A percentile compares a stretch with the other conserved stretches of the same genome.
Conservation (phyloP, 2,797 vertebrate genomes). For the Perodicticus potto region DNA sequence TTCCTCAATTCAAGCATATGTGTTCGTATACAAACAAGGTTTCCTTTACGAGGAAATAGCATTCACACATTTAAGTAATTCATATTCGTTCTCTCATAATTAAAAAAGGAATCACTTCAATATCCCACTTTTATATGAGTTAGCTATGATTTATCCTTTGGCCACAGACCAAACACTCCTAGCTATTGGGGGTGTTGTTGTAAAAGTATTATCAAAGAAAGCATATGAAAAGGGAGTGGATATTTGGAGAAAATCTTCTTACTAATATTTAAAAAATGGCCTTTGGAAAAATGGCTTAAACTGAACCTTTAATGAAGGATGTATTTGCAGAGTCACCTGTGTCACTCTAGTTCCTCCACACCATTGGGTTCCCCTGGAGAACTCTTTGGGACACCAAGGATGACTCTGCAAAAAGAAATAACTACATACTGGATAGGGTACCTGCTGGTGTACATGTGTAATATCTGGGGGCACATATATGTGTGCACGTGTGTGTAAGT, state of each 20-base stretch:
- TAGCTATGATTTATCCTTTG: neutral
- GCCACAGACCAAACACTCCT: neutral
- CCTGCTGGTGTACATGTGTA: neutral
- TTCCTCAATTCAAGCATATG: neutral
- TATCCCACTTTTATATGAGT: neutral
- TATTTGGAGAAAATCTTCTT: neutral
- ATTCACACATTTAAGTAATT: constrained; percentile 49
- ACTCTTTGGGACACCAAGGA: neutral
- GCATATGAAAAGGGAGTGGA: neutral
- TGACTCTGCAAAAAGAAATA: neutral
- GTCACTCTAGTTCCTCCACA: neutral
- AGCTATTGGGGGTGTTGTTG: neutral
- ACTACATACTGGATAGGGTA: neutral
- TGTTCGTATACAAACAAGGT: neutral
- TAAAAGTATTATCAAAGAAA: constrained; percentile 27
- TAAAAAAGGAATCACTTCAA: neutral
- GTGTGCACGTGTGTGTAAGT: fast-evolving
- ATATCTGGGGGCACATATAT: neutral
- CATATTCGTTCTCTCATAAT: constrained; percentile 34
- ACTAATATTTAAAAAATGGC: neutral
- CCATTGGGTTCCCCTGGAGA: neutral
- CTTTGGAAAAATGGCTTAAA: constrained; percentile 29
- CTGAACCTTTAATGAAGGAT: neutral
- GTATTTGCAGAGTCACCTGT: neutral
- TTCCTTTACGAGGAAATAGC: constrained; percentile 34